Evolutionary conservation across 2,888 invertebrate species (phyloP).

Genomic region (Neuroscelio doddi): DNA sequence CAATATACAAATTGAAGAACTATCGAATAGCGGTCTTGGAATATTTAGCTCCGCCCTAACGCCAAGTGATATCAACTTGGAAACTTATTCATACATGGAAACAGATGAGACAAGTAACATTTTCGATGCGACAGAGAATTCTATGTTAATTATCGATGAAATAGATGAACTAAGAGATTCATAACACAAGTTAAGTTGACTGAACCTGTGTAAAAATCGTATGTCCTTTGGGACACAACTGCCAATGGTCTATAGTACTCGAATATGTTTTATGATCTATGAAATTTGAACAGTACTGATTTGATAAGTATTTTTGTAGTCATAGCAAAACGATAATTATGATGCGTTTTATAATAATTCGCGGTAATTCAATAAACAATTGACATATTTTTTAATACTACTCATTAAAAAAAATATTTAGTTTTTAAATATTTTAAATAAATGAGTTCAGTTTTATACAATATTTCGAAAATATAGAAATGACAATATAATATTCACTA

Average conservation of each 20-base stretch:
- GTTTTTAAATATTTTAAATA: too few species aligned
- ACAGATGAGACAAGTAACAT: slow-evolving; percentile 61
- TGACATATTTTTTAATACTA: not conserved
- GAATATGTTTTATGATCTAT: not conserved
- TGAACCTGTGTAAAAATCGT: slow-evolving; percentile 11
- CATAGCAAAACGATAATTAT: not conserved
- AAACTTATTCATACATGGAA: slow-evolving; percentile 74
- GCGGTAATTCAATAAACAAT: not conserved
- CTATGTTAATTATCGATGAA: slow-evolving; percentile 50
- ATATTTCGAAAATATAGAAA: too few species aligned
- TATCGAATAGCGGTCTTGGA: slow-evolving; percentile 71
- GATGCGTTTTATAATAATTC: slow-evolving; percentile 1
- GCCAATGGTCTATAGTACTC: not conserved
- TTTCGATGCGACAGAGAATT: slow-evolving; percentile 32
- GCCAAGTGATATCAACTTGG: slow-evolving; percentile 74
- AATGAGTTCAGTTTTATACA: too few species aligned
- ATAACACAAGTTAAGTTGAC: slow-evolving; percentile 46
- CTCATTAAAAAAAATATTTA: too few species aligned
- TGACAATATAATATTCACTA: too few species aligned
- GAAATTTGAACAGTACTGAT: too few species aligned
- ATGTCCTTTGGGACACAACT: slow-evolving; percentile 10
- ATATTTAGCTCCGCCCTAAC: slow-evolving; percentile 75
- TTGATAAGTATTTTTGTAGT: too few species aligned
- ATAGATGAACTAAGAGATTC: slow-evolving; percentile 53
- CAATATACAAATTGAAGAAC: slow-evolving; percentile 51